These are phyloP conservation scores for Sebastiscus albofasciatus DNA, from an alignment of 2,797 vertebrate species.

Conservation along the genomic window DNA sequence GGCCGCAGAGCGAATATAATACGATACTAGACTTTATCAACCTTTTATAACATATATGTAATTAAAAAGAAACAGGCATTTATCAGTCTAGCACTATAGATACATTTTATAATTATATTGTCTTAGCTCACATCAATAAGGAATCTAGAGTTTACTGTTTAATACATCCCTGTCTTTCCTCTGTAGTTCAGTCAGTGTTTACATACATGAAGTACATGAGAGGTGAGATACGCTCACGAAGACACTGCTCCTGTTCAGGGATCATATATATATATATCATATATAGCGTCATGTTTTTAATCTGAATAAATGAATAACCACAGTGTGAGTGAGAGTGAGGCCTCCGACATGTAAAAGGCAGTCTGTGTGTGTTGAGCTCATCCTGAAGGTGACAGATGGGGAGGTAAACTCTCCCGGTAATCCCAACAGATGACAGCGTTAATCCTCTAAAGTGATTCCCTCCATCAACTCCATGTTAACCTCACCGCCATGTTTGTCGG, in stretches of 20 bases:
- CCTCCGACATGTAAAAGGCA: conserved; percentile 2
- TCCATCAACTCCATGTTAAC: conserved; percentile 23
- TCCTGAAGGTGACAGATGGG: conserved; percentile 65
- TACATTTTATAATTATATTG: background rate
- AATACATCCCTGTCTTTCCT: background rate
- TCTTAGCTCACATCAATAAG: background rate
- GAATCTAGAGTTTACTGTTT: background rate
- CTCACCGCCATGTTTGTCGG: conserved; percentile 15
- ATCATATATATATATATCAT: no score
- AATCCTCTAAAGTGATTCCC: conserved; percentile 71
- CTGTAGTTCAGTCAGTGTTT: background rate
- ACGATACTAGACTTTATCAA: background rate
- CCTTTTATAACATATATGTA: background rate
- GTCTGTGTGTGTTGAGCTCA: background rate
- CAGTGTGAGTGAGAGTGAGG: background rate
- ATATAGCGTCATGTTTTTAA: background rate
- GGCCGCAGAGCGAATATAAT: no score
- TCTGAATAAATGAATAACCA: background rate
- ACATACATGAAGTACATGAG: background rate
- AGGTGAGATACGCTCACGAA: background rate
- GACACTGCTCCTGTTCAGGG: background rate
- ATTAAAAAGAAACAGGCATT: background rate
- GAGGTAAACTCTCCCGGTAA: conserved; percentile 62
- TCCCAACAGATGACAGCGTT: conserved; percentile 60
- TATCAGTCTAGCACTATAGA: background rate